Conservation (phyloP, 1,140 invertebrate species). For the Eumaeus atala region DNA sequence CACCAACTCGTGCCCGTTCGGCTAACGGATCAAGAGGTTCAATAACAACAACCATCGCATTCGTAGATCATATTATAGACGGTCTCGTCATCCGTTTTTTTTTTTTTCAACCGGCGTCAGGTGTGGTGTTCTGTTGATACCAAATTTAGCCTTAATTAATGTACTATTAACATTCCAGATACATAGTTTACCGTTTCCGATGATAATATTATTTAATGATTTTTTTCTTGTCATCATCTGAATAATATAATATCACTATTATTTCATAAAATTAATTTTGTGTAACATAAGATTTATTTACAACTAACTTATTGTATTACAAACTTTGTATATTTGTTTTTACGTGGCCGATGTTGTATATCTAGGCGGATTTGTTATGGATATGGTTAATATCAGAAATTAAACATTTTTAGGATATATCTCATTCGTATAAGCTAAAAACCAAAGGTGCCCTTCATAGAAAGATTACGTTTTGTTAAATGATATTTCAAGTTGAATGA, state of each 20-base stretch:
- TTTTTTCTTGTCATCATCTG: conserved; percentile 24
- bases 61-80: conserved; percentile 23
- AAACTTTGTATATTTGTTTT: conserved; percentile 56
- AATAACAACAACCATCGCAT: conserved; percentile 24
- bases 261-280: conserved; percentile 58
- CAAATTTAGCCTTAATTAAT: conserved; percentile 64
- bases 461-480: conserved; percentile 74
- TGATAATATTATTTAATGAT: conserved; percentile 59
- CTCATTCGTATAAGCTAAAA: conserved; percentile 75
- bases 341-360: conserved; percentile 61
- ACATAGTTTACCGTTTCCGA: conserved; percentile 60
- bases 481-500: conserved; percentile 73
- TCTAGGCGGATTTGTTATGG: conserved; percentile 64
- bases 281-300: conserved; percentile 73
- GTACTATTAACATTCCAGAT: conserved; percentile 71
- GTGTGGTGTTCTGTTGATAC: conserved; percentile 62
- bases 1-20: conserved; percentile 31
- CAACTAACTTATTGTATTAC: conserved; percentile 63
- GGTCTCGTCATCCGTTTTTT: conserved; percentile 55
- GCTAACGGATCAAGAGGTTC: conserved; percentile 45
- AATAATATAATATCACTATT: conserved; percentile 46
- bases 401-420: conserved; percentile 68
- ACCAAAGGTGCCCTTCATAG: conserved; percentile 77
- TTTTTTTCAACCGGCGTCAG: conserved; percentile 38
- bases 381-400: conserved; percentile 67